phyloP scores from a whole-genome alignment of 2,113 vertebrate genomes.

The Nerophis ophidion region DNA sequence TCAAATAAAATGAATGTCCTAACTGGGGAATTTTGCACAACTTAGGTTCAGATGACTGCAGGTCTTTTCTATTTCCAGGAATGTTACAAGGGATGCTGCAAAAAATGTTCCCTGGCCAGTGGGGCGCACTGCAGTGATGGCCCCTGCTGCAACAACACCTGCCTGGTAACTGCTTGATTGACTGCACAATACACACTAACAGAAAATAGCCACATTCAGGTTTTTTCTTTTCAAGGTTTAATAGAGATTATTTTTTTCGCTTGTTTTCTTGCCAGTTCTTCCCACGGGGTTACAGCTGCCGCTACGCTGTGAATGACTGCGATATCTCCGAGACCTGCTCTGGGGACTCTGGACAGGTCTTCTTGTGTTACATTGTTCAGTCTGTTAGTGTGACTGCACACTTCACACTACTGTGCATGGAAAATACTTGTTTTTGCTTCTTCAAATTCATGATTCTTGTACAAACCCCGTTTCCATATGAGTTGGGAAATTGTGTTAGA shows the following conservation, averaged over 20 bases:
- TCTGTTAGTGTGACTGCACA: not conserved
- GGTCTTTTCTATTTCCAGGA: conserved; percentile 70
- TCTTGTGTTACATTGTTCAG: conserved; percentile 1
- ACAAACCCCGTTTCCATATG: too few relatives aligned
- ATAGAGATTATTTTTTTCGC: conserved; percentile 2
- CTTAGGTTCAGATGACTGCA: conserved; percentile 2
- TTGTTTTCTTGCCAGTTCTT: conserved; percentile 79
- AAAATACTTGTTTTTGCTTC: too few relatives aligned
- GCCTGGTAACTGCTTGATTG: conserved; percentile 75
- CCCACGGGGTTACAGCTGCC: conserved; percentile 87
- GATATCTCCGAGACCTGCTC: conserved; percentile 92
- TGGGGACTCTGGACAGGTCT: conserved; percentile 94
- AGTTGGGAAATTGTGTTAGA: too few relatives aligned
- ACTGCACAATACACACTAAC: not conserved
- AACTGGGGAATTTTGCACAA: too few relatives aligned
- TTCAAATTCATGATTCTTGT: too few relatives aligned
- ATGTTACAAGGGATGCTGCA: conserved; percentile 91
- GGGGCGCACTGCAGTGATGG: conserved; percentile 95
- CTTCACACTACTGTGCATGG: too few relatives aligned
- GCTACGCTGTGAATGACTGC: conserved; percentile 90
- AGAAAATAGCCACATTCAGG: not conserved
- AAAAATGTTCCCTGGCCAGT: conserved; percentile 95
- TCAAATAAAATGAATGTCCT: too few relatives aligned
- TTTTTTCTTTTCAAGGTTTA: not conserved
- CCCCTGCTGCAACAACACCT: conserved; percentile 91